These are phyloP conservation scores for Iguana delicatissima DNA, from an alignment of 2,797 vertebrate species.

Conservation along the genomic window DNA sequence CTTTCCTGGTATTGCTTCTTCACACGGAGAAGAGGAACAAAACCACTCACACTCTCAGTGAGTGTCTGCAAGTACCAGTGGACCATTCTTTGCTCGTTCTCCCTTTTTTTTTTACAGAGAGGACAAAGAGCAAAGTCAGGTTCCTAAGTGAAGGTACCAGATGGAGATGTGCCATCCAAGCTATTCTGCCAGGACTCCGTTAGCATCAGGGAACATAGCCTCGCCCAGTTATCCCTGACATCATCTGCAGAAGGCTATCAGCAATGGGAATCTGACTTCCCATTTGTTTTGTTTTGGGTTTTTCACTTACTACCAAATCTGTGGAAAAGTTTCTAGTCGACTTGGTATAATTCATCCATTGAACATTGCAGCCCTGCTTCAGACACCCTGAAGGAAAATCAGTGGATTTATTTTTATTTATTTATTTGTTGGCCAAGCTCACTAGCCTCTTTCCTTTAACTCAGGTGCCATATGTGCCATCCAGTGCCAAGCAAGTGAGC, in stretches of 20 bases:
- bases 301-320: too few relatives aligned
- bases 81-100: neutral
- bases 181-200: too few relatives aligned
- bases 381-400: neutral
- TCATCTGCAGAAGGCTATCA: neutral
- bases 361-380: neutral
- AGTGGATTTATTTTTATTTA: too few relatives aligned
- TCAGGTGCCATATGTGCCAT: slow-evolving; percentile 92
- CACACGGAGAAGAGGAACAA: neutral
- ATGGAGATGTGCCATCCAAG: neutral
- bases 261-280: neutral
- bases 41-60: neutral
- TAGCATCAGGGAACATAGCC: neutral
- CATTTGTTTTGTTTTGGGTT: neutral
- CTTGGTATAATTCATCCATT: neutral
- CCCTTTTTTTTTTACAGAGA: too few relatives aligned
- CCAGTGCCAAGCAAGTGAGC: slow-evolving; percentile 85
- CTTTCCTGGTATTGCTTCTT: neutral
- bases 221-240: neutral
- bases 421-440: neutral
- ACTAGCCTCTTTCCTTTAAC: neutral
- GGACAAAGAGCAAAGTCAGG: too few relatives aligned
- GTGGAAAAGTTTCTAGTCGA: neutral
- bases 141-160: neutral
- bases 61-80: neutral